Percentiles rank a stretch among this genome's conserved stretches.
Evolutionary conservation across 2,797 vertebrate genomes (phyloP).

Genomic region (Oophaga sylvatica): DNA sequence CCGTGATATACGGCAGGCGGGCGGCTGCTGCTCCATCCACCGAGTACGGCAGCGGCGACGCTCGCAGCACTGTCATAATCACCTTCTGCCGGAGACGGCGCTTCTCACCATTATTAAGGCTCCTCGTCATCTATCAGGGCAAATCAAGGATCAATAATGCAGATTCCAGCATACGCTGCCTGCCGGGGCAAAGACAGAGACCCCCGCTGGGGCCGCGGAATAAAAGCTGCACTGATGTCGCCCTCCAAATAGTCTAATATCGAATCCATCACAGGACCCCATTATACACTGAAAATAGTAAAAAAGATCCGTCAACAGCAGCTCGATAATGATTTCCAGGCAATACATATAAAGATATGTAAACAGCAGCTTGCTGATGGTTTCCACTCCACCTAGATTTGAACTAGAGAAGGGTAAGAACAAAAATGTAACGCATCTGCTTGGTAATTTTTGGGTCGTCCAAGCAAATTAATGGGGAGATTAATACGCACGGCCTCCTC

Average conservation of each 20-base stretch:
- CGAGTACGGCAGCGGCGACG: not conserved
- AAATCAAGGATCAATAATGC: slow-evolving; percentile 16
- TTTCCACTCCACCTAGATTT: not conserved
- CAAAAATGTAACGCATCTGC: no score
- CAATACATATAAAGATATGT: no score
- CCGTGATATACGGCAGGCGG: slow-evolving; percentile 3
- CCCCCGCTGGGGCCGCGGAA: slow-evolving; percentile 3
- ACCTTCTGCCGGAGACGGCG: not conserved
- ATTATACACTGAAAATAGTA: not conserved
- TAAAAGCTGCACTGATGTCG: not conserved
- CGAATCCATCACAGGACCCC: not conserved
- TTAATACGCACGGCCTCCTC: no score
- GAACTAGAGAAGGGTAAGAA: no score
- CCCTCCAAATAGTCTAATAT: not conserved
- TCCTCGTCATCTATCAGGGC: not conserved
- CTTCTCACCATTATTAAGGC: not conserved
- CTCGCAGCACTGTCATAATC: slow-evolving; percentile 4
- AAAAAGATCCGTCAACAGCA: not conserved
- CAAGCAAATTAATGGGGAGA: no score
- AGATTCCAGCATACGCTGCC: not conserved
- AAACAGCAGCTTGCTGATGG: not conserved
- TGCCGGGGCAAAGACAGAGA: not conserved
- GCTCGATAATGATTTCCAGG: not conserved
- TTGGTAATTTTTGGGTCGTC: no score
- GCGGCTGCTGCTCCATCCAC: not conserved